A percentile compares a stretch with the other conserved stretches of the same genome.
Conservation (phyloP, 2,113 vertebrate genomes). For the Alexandromys fortis region DNA sequence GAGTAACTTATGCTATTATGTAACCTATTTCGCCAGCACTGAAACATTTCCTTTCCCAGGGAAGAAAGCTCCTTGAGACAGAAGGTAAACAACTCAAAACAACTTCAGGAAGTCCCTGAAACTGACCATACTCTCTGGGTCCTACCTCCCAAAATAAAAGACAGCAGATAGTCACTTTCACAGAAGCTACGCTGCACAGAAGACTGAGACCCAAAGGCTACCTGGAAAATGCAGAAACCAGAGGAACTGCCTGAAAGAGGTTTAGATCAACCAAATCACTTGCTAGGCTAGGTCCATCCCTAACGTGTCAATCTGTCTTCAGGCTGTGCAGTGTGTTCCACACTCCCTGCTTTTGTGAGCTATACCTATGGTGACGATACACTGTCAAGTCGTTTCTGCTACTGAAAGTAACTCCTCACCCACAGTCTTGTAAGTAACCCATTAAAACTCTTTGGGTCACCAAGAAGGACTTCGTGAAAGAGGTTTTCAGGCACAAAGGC, state of each 20-base stretch:
- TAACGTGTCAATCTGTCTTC: background rate
- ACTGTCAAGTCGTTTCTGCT: background rate
- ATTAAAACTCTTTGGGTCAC: background rate
- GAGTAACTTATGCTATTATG: background rate
- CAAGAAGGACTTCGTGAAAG: background rate
- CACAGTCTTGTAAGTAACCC: background rate
- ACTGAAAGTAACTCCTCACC: background rate
- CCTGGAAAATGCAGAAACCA: background rate
- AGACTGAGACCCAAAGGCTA: background rate
- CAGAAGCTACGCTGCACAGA: background rate
- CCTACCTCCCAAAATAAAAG: background rate
- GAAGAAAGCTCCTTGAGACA: background rate
- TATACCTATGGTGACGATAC: background rate
- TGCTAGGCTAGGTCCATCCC: background rate
- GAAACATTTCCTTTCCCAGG: background rate
- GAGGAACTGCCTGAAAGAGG: background rate
- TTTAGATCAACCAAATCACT: background rate
- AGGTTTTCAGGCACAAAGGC: background rate
- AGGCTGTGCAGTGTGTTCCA: background rate
- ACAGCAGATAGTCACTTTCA: background rate
- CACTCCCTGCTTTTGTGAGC: background rate
- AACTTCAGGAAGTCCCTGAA: background rate
- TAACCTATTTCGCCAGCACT: background rate
- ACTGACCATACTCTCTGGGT: background rate
- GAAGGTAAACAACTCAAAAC: background rate